Base-by-base conservation (phyloP, 2,888 invertebrate genomes). In the Campoletis raptor region DNA sequence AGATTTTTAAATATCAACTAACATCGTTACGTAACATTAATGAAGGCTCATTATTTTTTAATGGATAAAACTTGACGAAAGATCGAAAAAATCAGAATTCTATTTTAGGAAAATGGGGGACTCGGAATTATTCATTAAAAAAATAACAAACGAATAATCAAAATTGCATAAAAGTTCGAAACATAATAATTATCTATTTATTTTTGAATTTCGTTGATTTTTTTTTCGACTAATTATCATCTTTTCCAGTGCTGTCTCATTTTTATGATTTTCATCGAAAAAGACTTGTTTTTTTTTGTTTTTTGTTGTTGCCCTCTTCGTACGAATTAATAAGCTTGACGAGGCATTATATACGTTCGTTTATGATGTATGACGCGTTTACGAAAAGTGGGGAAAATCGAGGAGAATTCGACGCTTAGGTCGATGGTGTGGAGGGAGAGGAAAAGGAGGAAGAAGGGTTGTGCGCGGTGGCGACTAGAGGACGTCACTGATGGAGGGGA, bases 381-480 rank as follows among this genome's bases (percentile, higher is more conserved):
- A 12, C 12, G 5, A 79, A 69, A 69, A 40, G 66, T 66, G 36
- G 81, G 66, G 73, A 54, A 48, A 52, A 52, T 72, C 37, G 72
- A 72, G 37, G 52, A 15, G 48, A 18, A 45, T 70, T 30, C 61
- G 61, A 61, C 12, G 70, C 45, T 70, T 12, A 12, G 70, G 24
- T 70, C 70, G 70, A 70, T 70, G 24, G 48, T 30, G 48, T 30
- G 48, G 45, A n/a, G 70, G 54, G 36, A 12, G 78, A 21, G 72
- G 42, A n/a, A 36, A 36, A 66, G n/a, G 42, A 40, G n/a, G 52
- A 24, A 45, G 52, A 52, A 64, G 72, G 70, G 85, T 70, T 81
- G 76, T 80, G 84, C 80, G 69, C 30, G 57, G 69, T 30, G 12
- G 24, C 42, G 37, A 54, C 73, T n/a, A 57, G 40, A 52, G 66